Percentiles rank a stretch among this genome's conserved stretches.
Conservation (phyloP, 2,888 invertebrate genomes). For the Drosophila prolongata region DNA sequence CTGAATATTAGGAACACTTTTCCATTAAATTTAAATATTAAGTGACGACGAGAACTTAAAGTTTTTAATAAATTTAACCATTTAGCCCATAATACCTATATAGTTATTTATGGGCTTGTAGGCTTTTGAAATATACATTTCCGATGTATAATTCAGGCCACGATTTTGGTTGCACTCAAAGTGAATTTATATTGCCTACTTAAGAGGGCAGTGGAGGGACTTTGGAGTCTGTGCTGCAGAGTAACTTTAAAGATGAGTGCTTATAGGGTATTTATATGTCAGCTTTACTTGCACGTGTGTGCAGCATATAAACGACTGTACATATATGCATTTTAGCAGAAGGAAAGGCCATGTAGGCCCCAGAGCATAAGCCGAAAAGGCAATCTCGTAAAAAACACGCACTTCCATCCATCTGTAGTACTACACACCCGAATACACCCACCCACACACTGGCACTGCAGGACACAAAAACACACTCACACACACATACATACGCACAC, state of each 20-base stretch:
- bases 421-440: conserved; percentile 1
- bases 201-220: conserved; percentile 11
- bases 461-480: conserved; percentile 6
- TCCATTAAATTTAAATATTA: too few relatives aligned
- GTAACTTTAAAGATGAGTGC: conserved; percentile 18
- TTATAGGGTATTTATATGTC: conserved; percentile 15
- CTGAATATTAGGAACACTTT: too few relatives aligned
- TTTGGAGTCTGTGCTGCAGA: neutral
- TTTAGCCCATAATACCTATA: too few relatives aligned
- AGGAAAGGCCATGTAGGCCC: conserved; percentile 31
- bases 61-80: neutral
- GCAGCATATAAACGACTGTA: conserved; percentile 4
- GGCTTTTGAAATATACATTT: neutral
- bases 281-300: conserved; percentile 12
- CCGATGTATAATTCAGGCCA: conserved; percentile 9
- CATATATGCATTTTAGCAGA: conserved; percentile 12
- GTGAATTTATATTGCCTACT: conserved; percentile 43
- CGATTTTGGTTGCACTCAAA: conserved; percentile 28
- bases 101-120: neutral
- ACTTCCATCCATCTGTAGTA: conserved; percentile 36
- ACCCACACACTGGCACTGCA: conserved; percentile 18
- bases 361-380: conserved; percentile 39
- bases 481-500: conserved; percentile 9
- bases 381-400: conserved; percentile 45
- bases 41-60: too few relatives aligned